Evolutionary conservation across 2,888 invertebrate species (phyloP).

Genomic region (Eristalis tenax): DNA sequence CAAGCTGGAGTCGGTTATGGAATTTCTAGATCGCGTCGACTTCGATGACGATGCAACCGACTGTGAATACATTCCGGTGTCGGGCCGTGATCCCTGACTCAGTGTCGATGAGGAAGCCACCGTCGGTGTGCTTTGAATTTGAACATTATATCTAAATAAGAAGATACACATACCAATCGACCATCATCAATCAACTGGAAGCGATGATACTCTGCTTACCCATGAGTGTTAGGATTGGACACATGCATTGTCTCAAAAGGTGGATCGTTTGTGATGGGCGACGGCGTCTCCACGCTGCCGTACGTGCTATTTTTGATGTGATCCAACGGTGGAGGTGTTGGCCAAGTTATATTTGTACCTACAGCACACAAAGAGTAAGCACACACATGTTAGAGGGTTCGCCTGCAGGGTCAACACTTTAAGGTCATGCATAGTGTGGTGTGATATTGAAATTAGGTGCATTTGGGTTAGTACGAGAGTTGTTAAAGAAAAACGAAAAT

Average conservation of each 20-base stretch:
- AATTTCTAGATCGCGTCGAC: constrained; percentile 77
- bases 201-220: constrained; percentile 73
- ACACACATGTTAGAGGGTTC: neutral
- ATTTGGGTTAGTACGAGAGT: constrained; percentile 54
- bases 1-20: constrained; percentile 76
- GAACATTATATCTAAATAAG: constrained; percentile 78
- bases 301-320: constrained; percentile 80
- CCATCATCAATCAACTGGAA: constrained; percentile 14
- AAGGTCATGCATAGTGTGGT: constrained; percentile 68
- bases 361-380: constrained; percentile 33
- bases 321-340: constrained; percentile 79
- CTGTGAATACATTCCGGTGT: constrained; percentile 77
- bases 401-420: neutral
- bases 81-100: constrained; percentile 78
- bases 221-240: constrained; percentile 81
- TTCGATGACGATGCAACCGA: constrained; percentile 79
- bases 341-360: constrained; percentile 81
- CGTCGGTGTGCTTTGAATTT: constrained; percentile 79
- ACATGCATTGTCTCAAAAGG: constrained; percentile 77
- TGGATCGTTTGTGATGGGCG: constrained; percentile 79
- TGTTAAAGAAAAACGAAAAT: neutral
- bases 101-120: constrained; percentile 76
- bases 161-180: neutral
- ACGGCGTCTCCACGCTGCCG: constrained; percentile 80
- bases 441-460: constrained; percentile 70